Percentiles rank a stretch among this genome's conserved stretches.
Conservation (phyloP, 1,140 invertebrate species). For the Phthorimaea operculella region DNA sequence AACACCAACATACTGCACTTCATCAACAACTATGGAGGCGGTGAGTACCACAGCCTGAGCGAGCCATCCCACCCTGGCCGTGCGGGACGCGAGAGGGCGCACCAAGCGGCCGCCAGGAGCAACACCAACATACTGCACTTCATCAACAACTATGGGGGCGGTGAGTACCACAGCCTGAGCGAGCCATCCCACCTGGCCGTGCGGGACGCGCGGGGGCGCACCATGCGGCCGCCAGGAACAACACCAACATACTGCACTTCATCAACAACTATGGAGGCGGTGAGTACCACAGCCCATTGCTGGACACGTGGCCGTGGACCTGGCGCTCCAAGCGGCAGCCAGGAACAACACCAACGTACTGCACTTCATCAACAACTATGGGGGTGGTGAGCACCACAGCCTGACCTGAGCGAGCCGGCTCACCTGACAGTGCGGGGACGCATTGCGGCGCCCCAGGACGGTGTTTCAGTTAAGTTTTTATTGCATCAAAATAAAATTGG, state of each 20-base stretch:
- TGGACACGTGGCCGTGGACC: no score
- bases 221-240: slow-evolving; percentile 81
- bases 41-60: slow-evolving; percentile 70
- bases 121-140: slow-evolving; percentile 80
- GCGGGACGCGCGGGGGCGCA: slow-evolving; percentile 80
- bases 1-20: slow-evolving; percentile 80
- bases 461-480: no score
- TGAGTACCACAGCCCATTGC: slow-evolving; percentile 67
- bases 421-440: no score
- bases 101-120: slow-evolving; percentile 82
- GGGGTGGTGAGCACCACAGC: slow-evolving; percentile 72
- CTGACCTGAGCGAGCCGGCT: no score
- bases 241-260: slow-evolving; percentile 79
- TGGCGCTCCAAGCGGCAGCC: slow-evolving; percentile 83
- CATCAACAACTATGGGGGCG: slow-evolving; percentile 76
- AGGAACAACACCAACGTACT: slow-evolving; percentile 80
- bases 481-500: no score
- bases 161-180: slow-evolving; percentile 70
- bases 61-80: slow-evolving; percentile 75
- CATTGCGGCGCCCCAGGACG: no score
- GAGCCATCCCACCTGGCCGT: slow-evolving; percentile 76
- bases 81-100: slow-evolving; percentile 80
- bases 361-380: slow-evolving; percentile 77
- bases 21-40: slow-evolving; percentile 76
- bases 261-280: slow-evolving; percentile 78